A percentile compares a stretch with the other conserved stretches of the same genome.
Conservation (phyloP, 2,797 vertebrate genomes). For the Ambastaia sidthimunki region DNA sequence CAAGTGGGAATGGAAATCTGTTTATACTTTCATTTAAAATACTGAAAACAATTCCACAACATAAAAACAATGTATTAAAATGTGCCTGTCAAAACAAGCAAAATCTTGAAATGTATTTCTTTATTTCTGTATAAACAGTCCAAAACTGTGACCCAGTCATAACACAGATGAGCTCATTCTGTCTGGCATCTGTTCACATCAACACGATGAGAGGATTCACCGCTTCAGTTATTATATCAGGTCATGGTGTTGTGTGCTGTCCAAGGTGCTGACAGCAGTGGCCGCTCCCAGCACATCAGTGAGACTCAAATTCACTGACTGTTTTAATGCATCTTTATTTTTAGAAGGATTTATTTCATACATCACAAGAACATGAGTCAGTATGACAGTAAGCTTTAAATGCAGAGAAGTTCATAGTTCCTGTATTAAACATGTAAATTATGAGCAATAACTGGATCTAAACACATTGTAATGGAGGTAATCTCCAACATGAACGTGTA, state of each 20-base stretch:
- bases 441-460: conserved; percentile 18
- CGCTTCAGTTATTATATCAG: neutral
- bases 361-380: conserved; percentile 1
- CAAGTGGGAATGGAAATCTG: neutral
- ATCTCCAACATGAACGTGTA: conserved; percentile 18
- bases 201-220: neutral
- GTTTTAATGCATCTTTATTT: too few species aligned
- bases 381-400: neutral
- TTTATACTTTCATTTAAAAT: neutral
- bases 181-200: neutral
- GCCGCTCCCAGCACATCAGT: too few species aligned
- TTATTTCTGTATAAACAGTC: neutral
- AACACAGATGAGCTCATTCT: neutral
- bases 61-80: neutral
- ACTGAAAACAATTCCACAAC: neutral
- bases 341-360: conserved; percentile 19
- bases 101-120: neutral
- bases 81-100: neutral
- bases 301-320: too few species aligned
- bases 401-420: neutral
- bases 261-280: conserved; percentile 55
- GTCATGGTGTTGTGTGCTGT: conserved; percentile 47
- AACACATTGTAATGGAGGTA: conserved; percentile 11
- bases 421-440: conserved; percentile 3
- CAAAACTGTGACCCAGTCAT: neutral